A percentile compares a stretch with the other conserved stretches of the same genome.
Conservation (phyloP, 2,888 invertebrate genomes). For the Apomyelois bistriatella region DNA sequence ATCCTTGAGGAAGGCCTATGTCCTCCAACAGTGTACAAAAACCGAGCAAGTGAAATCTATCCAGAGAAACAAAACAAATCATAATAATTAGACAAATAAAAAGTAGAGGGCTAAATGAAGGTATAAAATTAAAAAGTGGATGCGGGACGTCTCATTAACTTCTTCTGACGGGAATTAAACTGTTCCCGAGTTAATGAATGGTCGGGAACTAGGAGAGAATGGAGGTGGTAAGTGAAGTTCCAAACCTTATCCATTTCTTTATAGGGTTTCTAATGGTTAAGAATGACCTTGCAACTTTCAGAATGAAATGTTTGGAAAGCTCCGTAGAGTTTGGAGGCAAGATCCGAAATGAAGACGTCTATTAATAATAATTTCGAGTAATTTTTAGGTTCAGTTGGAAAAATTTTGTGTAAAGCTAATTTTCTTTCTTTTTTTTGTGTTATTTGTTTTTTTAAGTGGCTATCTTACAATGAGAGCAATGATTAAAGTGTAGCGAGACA, state of each 20-base stretch:
- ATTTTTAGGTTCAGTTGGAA: too few relatives aligned
- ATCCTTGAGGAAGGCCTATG: too few relatives aligned
- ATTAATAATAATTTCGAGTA: too few relatives aligned
- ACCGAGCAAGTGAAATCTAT: neutral
- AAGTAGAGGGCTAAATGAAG: constrained; percentile 41
- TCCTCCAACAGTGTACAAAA: too few relatives aligned
- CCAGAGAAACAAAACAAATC: constrained; percentile 15
- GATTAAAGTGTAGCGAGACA: too few relatives aligned
- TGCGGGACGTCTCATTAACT: constrained; percentile 65
- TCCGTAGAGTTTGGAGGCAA: neutral
- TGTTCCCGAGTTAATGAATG: constrained; percentile 73
- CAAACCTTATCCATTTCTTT: too few relatives aligned
- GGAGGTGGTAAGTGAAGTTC: constrained; percentile 49
- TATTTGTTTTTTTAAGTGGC: too few relatives aligned
- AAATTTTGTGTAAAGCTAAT: too few relatives aligned
- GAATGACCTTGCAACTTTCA: constrained; percentile 1
- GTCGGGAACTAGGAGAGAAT: constrained; percentile 26
- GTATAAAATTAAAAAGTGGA: constrained; percentile 70
- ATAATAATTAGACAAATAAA: constrained; percentile 24
- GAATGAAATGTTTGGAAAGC: neutral
- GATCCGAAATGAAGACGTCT: neutral
- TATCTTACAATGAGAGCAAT: too few relatives aligned
- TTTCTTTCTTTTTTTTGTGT: too few relatives aligned
- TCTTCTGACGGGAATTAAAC: constrained; percentile 71
- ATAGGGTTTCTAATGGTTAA: too few relatives aligned